Conservation (phyloP, 1,140 invertebrate species). For the Nylanderia fulva region DNA sequence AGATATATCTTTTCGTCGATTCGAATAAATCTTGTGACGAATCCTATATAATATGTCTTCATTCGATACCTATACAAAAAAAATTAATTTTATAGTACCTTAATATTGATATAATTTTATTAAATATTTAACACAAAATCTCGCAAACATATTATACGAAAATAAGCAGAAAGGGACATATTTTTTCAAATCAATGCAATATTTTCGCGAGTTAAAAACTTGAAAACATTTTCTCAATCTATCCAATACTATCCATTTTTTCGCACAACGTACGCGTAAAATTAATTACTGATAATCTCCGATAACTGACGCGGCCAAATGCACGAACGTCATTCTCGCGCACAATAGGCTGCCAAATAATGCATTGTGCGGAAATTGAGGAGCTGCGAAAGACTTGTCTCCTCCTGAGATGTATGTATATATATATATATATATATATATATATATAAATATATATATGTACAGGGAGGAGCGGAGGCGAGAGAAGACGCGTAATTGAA, state of each 20-base stretch:
- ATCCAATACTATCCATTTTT: not conserved
- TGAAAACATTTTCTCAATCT: not conserved
- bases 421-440: not conserved
- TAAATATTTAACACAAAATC: constrained; percentile 7
- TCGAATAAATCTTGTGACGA: constrained; percentile 7
- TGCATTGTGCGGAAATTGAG: constrained; percentile 57
- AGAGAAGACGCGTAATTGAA: constrained; percentile 65
- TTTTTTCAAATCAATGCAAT: not conserved
- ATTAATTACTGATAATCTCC: constrained; percentile 33
- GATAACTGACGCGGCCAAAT: not conserved
- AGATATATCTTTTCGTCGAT: not conserved
- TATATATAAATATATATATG: no score
- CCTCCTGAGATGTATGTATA: not conserved
- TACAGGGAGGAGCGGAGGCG: not conserved
- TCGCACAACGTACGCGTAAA: not conserved
- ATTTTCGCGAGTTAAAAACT: not conserved
- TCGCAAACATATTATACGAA: not conserved
- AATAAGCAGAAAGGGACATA: not conserved
- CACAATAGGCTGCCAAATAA: constrained; percentile 58
- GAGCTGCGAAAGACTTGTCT: constrained; percentile 43
- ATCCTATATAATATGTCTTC: not conserved
- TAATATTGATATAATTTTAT: not conserved
- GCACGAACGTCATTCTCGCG: not conserved
- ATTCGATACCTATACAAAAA: not conserved
- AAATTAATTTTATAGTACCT: not conserved